Evolutionary conservation across 2,888 invertebrate species (phyloP), one percentile per base, ranked within the genome.

Genomic region (Graphium colonna): DNA sequence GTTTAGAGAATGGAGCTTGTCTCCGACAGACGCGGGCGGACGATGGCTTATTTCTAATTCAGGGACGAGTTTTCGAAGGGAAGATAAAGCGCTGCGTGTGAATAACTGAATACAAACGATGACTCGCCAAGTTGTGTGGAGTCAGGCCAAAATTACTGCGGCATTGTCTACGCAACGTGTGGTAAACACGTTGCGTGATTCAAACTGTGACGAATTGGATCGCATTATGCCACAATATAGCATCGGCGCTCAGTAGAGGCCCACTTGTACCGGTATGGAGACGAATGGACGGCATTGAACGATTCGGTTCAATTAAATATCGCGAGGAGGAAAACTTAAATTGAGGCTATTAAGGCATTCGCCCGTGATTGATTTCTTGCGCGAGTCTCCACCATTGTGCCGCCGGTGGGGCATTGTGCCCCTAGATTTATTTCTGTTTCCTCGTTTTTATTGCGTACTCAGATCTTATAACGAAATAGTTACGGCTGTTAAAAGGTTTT

Each of bases 401-500:
- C 61, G 50, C 43, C 58, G 62, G 67, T 61, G 64, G 64, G 64
- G 72, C 71, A 79, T 83, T 87, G 85, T 83, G 77, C 73, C 73
- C 68, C 70, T 74, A 79, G 81, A 87, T 89, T 86, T 84, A 86
- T 87, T 79, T 85, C 79, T 80, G 79, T 82, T 85, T 80, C 78
- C 78, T 77, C 73, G 72, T 82, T 86, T 88, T 89, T 88, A 89
- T 87, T 87, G 84, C 86, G 82, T 79, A 86, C 83, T 86, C 79
- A 74, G 86, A 85, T 87, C 87, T 86, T 83, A 86, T 85, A 88
- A 87, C 82, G 83, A 87, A 88, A 87, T 87, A 88, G 85, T 86
- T 83, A 85, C 84, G 85, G 81, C 84, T 87, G 87, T 87, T 88
- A 88, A 87, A 85, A 86, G 87, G 82, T 89, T 89, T 89, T 89